A percentile compares a stretch with the other conserved stretches of the same genome.
Conservation (phyloP, 2,797 vertebrate genomes). For the Alosa sapidissima region DNA sequence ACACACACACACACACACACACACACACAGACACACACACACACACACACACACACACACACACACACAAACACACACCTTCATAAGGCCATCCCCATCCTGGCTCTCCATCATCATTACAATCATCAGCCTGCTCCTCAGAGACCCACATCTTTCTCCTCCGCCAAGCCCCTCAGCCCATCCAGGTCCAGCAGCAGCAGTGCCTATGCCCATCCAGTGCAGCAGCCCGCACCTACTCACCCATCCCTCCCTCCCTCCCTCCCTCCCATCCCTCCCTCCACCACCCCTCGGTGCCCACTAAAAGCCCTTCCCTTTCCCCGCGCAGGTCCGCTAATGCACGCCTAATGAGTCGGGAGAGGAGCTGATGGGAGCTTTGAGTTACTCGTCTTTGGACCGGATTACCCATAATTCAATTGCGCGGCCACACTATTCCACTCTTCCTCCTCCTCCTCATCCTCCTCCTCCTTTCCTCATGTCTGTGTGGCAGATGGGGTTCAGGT, state of each 20-base stretch:
- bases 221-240: background rate
- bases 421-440: conserved; percentile 65
- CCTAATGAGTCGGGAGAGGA: conserved; percentile 89
- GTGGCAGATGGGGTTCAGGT: background rate
- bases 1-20: background rate
- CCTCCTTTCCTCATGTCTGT: background rate
- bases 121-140: conserved; percentile 27
- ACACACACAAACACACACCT: background rate
- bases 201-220: background rate
- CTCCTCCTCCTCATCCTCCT: conserved; percentile 19
- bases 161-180: background rate
- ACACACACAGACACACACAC: background rate
- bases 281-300: conserved; percentile 65
- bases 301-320: conserved; percentile 67
- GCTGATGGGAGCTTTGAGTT: conserved; percentile 83
- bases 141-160: background rate
- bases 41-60: conserved; percentile 32
- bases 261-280: conserved; percentile 33
- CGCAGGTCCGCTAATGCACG: conserved; percentile 83
- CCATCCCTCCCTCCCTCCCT: conserved; percentile 33
- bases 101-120: conserved; percentile 22
- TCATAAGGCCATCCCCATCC: background rate
- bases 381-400: conserved; percentile 90
- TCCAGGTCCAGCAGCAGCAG: background rate
- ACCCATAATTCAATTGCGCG: conserved; percentile 90